Percentiles rank a stretch among this genome's conserved stretches.
Conservation (phyloP, 2,113 vertebrate genomes). For the Pseudois nayaur region DNA sequence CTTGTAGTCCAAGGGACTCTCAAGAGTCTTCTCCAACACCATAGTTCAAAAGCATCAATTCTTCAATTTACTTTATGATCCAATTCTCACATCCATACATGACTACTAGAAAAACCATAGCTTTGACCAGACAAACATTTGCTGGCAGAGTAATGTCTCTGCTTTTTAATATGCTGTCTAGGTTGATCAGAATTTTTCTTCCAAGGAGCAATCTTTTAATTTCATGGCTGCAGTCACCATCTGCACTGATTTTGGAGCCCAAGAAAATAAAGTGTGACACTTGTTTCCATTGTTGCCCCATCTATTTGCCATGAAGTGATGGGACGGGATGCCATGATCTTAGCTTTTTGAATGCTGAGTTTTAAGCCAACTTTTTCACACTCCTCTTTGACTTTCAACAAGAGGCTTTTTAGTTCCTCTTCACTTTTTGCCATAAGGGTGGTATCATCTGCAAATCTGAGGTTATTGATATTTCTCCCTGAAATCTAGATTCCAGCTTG, state of each 20-base stretch:
- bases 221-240: not conserved
- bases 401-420: not conserved
- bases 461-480: not conserved
- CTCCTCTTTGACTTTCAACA: not conserved
- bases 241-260: not conserved
- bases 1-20: not conserved
- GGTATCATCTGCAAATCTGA: not conserved
- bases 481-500: not conserved
- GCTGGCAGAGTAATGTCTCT: not conserved
- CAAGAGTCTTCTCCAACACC: not conserved
- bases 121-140: not conserved
- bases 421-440: not conserved
- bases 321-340: not conserved
- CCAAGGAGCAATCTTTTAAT: not conserved
- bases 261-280: not conserved
- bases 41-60: not conserved
- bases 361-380: not conserved
- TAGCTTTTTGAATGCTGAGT: not conserved
- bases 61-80: not conserved
- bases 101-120: not conserved
- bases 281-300: not conserved
- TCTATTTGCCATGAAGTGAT: not conserved
- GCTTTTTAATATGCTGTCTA: not conserved
- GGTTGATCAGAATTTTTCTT: not conserved
- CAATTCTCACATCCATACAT: not conserved